Base-by-base conservation (phyloP, 2,888 invertebrate genomes). In the Eurytoma adleriae region DNA sequence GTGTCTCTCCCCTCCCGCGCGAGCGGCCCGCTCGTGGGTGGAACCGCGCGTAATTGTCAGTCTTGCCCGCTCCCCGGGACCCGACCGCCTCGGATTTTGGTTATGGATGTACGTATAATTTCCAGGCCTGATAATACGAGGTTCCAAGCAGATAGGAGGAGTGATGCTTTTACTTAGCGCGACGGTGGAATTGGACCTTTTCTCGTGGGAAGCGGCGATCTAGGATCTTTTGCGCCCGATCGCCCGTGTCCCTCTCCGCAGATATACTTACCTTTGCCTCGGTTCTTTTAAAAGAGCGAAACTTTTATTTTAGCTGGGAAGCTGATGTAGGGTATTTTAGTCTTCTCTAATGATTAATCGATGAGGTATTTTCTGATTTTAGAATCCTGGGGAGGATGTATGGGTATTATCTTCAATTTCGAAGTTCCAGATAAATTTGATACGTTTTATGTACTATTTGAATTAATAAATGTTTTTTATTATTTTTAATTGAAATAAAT, bases 41-140 rank as follows among this genome's bases (percentile, higher is more conserved):
- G 77, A 73, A 73, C 71, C 50, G n/a, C 71, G 77, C 82, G 79
- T 82, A 79, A 82, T 82, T 79, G 73, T 82, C 79, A 79, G 77
- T 82, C 73, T 79, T 59, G 18, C 24, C 27, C 62, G 12, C n/a
- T 61, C 57, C 20, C 30, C 48, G 16, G 2, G 30, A 27, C 54
- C 56, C 30, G 54, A n/a, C 56, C 40, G 27, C 40, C 64, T 3
- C 48, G 18, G 40, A 40, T 40, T 40, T 40, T 10, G 16, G 64
- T 64, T 76, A 68, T 76, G 14, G 68, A 69, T 76, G 70, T 64
- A 78, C 52, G 72, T 71, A 78, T 72, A 72, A 78, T 78, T 78
- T 78, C 67, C 52, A 64, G 40, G 54, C 27, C 48, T 7, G 54
- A 10, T 56, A 62, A 67, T 75, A 52, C 48, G 56, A 67, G 75